A percentile compares a stretch with the other conserved stretches of the same genome.
Evolutionary conservation across 2,797 vertebrate species (phyloP).

Genomic region (Ambastaia sidthimunki): DNA sequence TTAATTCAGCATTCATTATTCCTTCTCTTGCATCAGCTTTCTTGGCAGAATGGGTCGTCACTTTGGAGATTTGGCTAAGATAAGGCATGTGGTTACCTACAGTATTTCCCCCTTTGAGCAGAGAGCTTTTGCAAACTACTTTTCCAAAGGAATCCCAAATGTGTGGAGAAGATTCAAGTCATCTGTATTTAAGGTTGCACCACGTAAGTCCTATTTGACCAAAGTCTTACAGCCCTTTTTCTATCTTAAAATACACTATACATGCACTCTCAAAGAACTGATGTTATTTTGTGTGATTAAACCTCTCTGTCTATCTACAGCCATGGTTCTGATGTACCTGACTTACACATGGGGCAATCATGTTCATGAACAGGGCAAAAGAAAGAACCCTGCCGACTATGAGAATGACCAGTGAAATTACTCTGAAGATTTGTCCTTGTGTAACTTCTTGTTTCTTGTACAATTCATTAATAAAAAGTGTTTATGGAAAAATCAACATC

Average conservation of each 20-base stretch:
- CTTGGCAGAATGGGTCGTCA: conserved; percentile 82
- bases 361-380: conserved; percentile 81
- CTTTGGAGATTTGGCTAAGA: conserved; percentile 86
- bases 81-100: conserved; percentile 90
- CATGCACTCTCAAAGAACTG: neutral
- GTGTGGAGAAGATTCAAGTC: conserved; percentile 80
- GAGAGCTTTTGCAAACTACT: conserved; percentile 82
- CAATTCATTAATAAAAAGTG: conserved; percentile 70
- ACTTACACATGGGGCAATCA: conserved; percentile 87
- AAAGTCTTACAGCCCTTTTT: neutral
- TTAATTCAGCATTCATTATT: neutral
- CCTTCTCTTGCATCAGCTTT: conserved; percentile 61
- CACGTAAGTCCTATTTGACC: conserved; percentile 82
- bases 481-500: conserved; percentile 64
- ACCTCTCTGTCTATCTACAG: conserved; percentile 71
- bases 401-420: conserved; percentile 78
- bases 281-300: neutral
- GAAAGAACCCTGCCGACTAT: conserved; percentile 82
- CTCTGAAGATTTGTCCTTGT: conserved; percentile 47
- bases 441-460: conserved; percentile 36
- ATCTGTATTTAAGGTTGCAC: conserved; percentile 82
- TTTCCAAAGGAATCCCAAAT: conserved; percentile 88
- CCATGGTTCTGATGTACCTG: conserved; percentile 79
- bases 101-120: conserved; percentile 94
- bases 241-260: neutral